A percentile compares a stretch with the other conserved stretches of the same genome.
Evolutionary conservation across 2,113 vertebrate genomes (phyloP).

Genomic region (Sylvia atricapilla): DNA sequence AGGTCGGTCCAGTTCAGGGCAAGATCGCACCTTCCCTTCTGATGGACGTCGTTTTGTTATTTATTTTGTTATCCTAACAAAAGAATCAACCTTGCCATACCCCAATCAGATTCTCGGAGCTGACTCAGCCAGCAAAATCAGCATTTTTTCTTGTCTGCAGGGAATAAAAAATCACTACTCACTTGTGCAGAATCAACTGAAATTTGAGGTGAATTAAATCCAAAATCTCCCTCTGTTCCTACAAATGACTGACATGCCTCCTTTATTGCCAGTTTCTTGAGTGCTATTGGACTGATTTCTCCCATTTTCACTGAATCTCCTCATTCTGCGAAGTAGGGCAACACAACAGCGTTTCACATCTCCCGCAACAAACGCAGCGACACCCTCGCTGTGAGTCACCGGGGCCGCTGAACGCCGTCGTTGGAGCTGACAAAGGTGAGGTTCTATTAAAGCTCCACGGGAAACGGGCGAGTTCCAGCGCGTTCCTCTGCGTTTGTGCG

Average conservation of each 20-base stretch:
- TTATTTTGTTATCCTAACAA: neutral
- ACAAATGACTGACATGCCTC: slow-evolving; percentile 52
- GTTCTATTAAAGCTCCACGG: neutral
- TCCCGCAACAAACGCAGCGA: neutral
- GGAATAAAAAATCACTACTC: slow-evolving; percentile 41
- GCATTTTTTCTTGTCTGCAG: slow-evolving; percentile 32
- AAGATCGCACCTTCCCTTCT: neutral
- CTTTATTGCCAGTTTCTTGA: slow-evolving; percentile 56
- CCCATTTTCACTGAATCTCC: slow-evolving; percentile 30
- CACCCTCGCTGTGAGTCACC: neutral
- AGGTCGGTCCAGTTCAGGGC: neutral
- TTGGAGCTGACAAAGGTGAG: neutral
- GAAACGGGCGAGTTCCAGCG: neutral
- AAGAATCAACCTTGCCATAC: neutral
- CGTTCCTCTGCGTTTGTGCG: neutral
- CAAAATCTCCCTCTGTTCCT: slow-evolving; percentile 62
- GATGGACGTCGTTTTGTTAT: neutral
- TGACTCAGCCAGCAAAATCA: slow-evolving; percentile 64
- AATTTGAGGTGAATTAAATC: slow-evolving; percentile 63
- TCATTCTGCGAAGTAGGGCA: slow-evolving; percentile 48
- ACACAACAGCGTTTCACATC: neutral
- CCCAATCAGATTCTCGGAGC: slow-evolving; percentile 17
- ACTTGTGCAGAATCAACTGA: slow-evolving; percentile 40
- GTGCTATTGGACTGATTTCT: slow-evolving; percentile 51
- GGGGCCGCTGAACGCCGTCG: neutral